Conservation (phyloP, 2,888 invertebrate genomes). For the Volucella bombylans region DNA sequence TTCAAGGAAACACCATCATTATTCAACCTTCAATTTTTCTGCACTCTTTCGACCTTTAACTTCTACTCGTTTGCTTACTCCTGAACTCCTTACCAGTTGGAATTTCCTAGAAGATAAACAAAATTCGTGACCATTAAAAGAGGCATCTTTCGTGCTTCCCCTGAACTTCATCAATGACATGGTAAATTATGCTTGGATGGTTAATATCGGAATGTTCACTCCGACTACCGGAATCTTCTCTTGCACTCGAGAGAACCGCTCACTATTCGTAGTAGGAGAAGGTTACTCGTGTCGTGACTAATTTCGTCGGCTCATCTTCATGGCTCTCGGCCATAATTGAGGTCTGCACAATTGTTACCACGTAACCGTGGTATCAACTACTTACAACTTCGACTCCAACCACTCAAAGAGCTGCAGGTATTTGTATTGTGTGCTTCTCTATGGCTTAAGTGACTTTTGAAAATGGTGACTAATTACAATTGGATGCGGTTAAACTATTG, state of each 20-base stretch:
- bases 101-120: too few relatives aligned
- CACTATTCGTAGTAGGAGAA: constrained; percentile 17
- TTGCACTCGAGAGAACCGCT: constrained; percentile 7
- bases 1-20: too few relatives aligned
- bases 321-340: constrained; percentile 50
- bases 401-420: neutral
- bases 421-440: neutral
- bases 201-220: constrained; percentile 29
- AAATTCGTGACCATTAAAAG: too few relatives aligned
- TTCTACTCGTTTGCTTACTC: too few relatives aligned
- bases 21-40: too few relatives aligned
- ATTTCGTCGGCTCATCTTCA: constrained; percentile 43
- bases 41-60: too few relatives aligned
- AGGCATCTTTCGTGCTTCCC: constrained; percentile 10
- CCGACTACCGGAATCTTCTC: constrained; percentile 36
- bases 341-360: constrained; percentile 32
- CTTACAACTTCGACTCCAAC: neutral
- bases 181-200: constrained; percentile 8
- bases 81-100: too few relatives aligned
- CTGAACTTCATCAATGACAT: constrained; percentile 66
- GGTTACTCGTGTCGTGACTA: constrained; percentile 68
- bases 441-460: constrained; percentile 18
- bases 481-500: constrained; percentile 28
- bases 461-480: constrained; percentile 39
- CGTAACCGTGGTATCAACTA: constrained; percentile 21